Percentiles rank a stretch among this genome's conserved stretches.
Conservation (phyloP, 92 coral and sea anemone species). For the Actinernus sp. region DNA sequence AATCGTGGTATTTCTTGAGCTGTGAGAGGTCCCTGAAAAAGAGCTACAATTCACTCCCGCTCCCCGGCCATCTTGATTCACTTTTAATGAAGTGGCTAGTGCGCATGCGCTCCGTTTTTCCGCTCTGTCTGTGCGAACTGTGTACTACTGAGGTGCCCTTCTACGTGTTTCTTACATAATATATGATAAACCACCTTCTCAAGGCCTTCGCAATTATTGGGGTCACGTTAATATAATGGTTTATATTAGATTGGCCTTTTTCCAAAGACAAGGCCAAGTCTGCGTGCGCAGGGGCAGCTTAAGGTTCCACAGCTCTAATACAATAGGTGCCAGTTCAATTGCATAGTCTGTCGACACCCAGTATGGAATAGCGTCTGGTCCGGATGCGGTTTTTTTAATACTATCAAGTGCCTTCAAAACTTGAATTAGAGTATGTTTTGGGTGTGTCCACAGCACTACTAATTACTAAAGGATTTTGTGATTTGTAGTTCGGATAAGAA, state of each 20-base stretch:
- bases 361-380: conserved; percentile 50
- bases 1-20: too few species aligned
- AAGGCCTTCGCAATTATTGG: conserved; percentile 34
- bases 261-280: too few species aligned
- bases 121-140: conserved; percentile 29
- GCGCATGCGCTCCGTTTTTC: too few species aligned
- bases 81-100: too few species aligned
- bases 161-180: too few species aligned
- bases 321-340: conserved; percentile 23
- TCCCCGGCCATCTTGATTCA: too few species aligned
- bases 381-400: conserved; percentile 25
- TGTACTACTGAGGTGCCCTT: conserved; percentile 9
- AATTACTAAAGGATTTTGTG: too few species aligned
- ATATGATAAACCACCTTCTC: conserved; percentile 30
- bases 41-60: too few species aligned
- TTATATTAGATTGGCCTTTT: too few species aligned
- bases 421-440: conserved; percentile 10
- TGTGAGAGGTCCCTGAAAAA: too few species aligned
- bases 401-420: conserved; percentile 14
- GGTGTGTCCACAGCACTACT: too few species aligned
- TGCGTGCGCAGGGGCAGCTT: conserved; percentile 21
- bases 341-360: conserved; percentile 64
- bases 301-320: conserved; percentile 40
- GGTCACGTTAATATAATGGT: conserved; percentile 52
- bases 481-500: too few species aligned